phyloP scores from a whole-genome alignment of 2,797 vertebrate species.

The Pelobates cultripes region DNA sequence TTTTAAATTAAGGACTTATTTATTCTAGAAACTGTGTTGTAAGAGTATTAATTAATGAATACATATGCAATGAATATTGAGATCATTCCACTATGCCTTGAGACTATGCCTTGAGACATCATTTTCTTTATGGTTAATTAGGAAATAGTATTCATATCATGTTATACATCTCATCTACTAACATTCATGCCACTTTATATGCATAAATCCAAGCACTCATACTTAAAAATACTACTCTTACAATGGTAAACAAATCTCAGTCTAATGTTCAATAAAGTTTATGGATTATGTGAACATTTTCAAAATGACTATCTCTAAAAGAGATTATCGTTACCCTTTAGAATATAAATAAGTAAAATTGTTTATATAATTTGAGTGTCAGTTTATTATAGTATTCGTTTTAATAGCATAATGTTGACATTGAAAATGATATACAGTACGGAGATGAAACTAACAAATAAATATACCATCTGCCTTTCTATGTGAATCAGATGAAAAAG shows the following conservation, averaged over 20 bases:
- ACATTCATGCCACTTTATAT: conserved; percentile 25
- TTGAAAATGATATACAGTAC: too few relatives aligned
- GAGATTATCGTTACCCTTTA: too few relatives aligned
- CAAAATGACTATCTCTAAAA: neutral
- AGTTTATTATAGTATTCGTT: too few relatives aligned
- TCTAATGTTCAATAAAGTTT: conserved; percentile 34
- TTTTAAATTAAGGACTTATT: conserved; percentile 20
- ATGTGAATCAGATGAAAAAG: too few relatives aligned
- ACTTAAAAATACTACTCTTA: conserved; percentile 21
- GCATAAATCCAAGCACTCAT: neutral
- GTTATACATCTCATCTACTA: conserved; percentile 21
- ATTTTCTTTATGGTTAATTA: conserved; percentile 46
- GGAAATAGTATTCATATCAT: conserved; percentile 31
- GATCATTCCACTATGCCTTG: conserved; percentile 31
- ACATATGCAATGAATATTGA: conserved; percentile 20
- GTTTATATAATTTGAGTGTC: too few relatives aligned
- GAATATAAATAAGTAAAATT: too few relatives aligned
- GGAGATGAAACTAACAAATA: too few relatives aligned
- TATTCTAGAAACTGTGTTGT: conserved; percentile 5
- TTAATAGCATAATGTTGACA: too few relatives aligned
- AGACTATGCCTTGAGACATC: conserved; percentile 45
- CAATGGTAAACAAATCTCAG: conserved; percentile 21
- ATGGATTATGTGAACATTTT: neutral
- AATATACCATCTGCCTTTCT: too few relatives aligned
- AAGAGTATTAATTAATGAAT: conserved; percentile 37